These are phyloP conservation scores for Corythoichthys haematopterus DNA, from an alignment of 2,113 vertebrate species.

Conservation along the genomic window DNA sequence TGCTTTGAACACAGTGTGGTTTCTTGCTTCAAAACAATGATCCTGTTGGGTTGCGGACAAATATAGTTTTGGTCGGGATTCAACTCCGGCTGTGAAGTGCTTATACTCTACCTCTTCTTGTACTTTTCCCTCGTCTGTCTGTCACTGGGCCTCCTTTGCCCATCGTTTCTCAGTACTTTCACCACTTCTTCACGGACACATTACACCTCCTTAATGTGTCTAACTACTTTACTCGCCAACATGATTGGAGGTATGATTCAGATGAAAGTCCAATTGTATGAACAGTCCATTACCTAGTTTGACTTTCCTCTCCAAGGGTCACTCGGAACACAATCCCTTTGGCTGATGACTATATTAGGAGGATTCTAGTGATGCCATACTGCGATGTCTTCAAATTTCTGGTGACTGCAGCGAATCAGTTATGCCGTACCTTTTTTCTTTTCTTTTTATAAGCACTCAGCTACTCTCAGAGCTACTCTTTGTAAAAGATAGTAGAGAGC, in stretches of 20 bases:
- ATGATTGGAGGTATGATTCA: constrained; percentile 48
- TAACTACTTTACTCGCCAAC: constrained; percentile 53
- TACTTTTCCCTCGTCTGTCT: constrained; percentile 28
- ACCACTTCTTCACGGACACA: constrained; percentile 52
- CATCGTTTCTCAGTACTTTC: constrained; percentile 47
- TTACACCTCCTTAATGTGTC: constrained; percentile 56
- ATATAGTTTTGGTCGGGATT: constrained; percentile 25
- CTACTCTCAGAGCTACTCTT: not conserved
- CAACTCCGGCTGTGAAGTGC: constrained; percentile 26
- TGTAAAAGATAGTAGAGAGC: not conserved
- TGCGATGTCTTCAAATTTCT: constrained; percentile 4
- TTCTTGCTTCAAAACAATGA: constrained; percentile 31
- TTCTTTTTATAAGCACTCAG: not conserved
- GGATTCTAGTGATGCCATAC: constrained; percentile 10
- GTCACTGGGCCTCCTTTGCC: constrained; percentile 45
- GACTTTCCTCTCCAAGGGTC: constrained; percentile 1
- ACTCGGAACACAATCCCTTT: constrained; percentile 17
- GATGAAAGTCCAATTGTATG: constrained; percentile 54
- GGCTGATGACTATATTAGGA: constrained; percentile 12
- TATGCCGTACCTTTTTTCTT: not conserved
- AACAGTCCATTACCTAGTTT: constrained; percentile 40
- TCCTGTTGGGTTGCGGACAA: constrained; percentile 10
- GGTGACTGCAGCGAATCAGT: not conserved
- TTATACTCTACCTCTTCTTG: not conserved
- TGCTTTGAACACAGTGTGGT: constrained; percentile 37